Base-by-base conservation (phyloP, 2,113 vertebrate genomes). In the Oostethus manadensis region DNA sequence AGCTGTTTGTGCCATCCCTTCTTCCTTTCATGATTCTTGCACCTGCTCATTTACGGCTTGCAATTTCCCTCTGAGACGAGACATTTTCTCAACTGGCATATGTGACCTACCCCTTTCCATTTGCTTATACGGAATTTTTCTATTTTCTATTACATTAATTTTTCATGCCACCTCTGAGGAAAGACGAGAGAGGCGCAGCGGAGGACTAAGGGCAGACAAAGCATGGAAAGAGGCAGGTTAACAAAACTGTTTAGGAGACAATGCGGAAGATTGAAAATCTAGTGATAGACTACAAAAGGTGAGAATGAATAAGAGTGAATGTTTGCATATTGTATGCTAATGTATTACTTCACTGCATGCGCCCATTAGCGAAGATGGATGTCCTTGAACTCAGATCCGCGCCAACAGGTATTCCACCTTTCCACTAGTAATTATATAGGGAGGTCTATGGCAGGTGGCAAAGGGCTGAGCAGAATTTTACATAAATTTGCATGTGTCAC, bases 401-500 rank as follows among this genome's bases (percentile, higher is more conserved):
- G 45, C 74, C 69, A 72, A 81, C 81, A 80, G 80, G 81, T 81
- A 80, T 80, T 74, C 71, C 68, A n/a, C 76, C 74, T 70, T 70
- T 72, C 67, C 40, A 18, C 67, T 84, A 70, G 78, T 87, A 82
- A 87, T 86, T 88, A 86, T 83, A 86, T 74, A 55, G 53, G 49
- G 59, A 77, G 80, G 78, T 75, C 71, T 82, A 54, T 64, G 75
- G 79, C 69, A 78, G 81, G 78, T 74, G 78, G 74, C 79, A 22
- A 60, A 14, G 66, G 72, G 66, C 68, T 76, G 65, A 48, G 43
- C 44, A 38, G 62, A 58, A 89, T 88, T 81, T n/a, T 76, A 54
- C 86, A 89, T 89, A 86, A 85, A 88, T 90, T 77, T 86, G 81
- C 86, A 88, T 88, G 78, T 82, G 84, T 85, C 74, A 79, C 72